Percentiles rank a stretch among this genome's conserved stretches.
Conservation (phyloP, 2,888 invertebrate species). For the Cistogaster globosa region DNA sequence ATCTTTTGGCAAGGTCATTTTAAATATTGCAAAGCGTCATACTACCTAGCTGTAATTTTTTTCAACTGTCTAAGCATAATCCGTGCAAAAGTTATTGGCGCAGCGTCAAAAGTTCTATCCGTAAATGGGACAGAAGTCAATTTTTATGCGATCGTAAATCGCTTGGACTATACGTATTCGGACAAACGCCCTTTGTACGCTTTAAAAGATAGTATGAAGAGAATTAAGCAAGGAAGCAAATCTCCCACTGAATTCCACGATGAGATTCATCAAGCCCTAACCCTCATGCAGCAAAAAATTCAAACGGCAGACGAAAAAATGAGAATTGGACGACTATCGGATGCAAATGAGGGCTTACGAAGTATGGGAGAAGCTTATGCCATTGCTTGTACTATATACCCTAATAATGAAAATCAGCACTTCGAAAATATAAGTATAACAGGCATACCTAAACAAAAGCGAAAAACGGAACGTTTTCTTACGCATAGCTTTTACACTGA, state of each 20-base stretch:
- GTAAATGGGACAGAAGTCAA: background rate
- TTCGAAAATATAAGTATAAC: too few relatives aligned
- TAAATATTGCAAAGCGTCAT: too few relatives aligned
- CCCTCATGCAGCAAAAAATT: background rate
- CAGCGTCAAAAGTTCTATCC: background rate
- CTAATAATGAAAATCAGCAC: background rate
- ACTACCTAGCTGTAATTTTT: too few relatives aligned
- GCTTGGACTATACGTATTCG: background rate
- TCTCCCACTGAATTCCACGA: background rate
- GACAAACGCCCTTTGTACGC: background rate
- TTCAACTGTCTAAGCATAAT: background rate
- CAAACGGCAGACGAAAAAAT: background rate
- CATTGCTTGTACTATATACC: background rate
- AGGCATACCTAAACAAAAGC: too few relatives aligned
- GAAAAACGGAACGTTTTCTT: too few relatives aligned
- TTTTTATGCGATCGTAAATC: conserved; percentile 5
- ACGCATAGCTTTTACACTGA: too few relatives aligned
- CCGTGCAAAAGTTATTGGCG: background rate
- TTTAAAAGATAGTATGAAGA: background rate
- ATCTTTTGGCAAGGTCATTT: too few relatives aligned
- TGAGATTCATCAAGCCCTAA: conserved; percentile 9
- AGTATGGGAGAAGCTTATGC: too few relatives aligned
- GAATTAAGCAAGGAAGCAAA: conserved; percentile 9
- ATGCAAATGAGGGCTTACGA: conserved; percentile 3
- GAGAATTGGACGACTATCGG: conserved; percentile 4